Evolutionary conservation across 2,888 invertebrate genomes (phyloP), one percentile per base, ranked within the genome.

Genomic region (Panopea generosa): DNA sequence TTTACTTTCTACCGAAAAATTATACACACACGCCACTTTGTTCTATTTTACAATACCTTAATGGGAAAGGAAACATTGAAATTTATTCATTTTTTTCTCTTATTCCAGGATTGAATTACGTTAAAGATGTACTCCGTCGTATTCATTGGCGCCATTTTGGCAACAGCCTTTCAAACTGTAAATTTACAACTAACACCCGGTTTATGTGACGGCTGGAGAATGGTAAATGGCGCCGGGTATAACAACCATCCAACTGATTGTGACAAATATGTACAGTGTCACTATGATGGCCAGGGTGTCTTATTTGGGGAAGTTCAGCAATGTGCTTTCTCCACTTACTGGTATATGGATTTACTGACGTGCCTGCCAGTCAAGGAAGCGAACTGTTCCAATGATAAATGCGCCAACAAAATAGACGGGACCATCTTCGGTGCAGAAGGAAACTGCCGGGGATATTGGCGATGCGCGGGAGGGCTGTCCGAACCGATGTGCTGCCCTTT

Each of bases 401-500:
- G 84, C 47, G 26, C 26, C 14, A 22, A 52, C n/a, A 27, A 68
- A 27, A 9, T 61, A 1, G 62, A 62, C 29, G 47, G 57, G 3
- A 52, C 27, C 2, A 22, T 57, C 24, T 78, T 79, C 43, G 47
- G 61, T 1, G 61, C 71, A 16, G 62, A 43, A 22, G 74, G 65
- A 16, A 86, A 79, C 66, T 89, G 89, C 38, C 79, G 87, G 1
- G 82, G 83, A 0, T 88, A 79, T 74, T 88, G 86, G 85, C 53
- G 70, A n/a, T 89, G 89, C 67, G 24, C 40, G 26, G 68, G 72
- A 3, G 72, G 78, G 1, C 67, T 66, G 52, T 86, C 89, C 0
- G 59, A 61, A 1, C 81, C 82, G 6, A 77, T 53, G 50, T 89
- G 88, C 72, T 89, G 89, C 57, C 77, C 82, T 0, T 33, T 57